Conservation (phyloP, 2,797 vertebrate genomes). For the Pteropus rufus region DNA sequence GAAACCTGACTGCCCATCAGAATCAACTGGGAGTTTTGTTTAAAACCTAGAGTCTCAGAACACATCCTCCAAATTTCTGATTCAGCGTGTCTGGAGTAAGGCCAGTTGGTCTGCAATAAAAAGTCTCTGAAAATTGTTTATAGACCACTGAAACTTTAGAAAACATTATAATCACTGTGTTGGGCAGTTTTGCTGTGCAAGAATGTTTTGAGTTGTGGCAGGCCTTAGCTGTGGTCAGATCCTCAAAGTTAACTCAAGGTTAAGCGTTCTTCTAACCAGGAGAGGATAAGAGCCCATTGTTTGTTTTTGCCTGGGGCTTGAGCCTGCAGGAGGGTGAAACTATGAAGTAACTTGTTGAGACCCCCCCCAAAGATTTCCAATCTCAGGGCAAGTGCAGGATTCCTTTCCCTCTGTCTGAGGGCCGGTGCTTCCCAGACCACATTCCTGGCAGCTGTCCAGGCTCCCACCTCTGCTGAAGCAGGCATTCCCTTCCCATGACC, state of each 20-base stretch:
- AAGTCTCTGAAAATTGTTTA: constrained; percentile 24
- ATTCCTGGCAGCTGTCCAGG: neutral
- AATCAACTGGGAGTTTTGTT: neutral
- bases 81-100: neutral
- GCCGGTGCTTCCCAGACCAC: neutral
- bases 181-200: neutral
- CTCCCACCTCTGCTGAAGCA: constrained; percentile 38
- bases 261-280: neutral
- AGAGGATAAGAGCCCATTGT: neutral
- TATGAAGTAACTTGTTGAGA: neutral
- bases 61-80: neutral
- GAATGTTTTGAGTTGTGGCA: neutral
- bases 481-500: constrained; percentile 15
- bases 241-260: neutral
- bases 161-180: neutral
- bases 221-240: neutral
- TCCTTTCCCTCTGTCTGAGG: neutral
- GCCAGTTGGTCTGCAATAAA: neutral
- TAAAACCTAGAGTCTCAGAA: neutral
- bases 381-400: neutral
- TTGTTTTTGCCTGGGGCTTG: neutral
- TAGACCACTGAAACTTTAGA: neutral
- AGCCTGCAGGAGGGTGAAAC: constrained; percentile 11
- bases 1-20: neutral
- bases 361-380: neutral